phyloP scores from a whole-genome alignment of 1,140 invertebrate species.

The Drosophila arawakana region DNA sequence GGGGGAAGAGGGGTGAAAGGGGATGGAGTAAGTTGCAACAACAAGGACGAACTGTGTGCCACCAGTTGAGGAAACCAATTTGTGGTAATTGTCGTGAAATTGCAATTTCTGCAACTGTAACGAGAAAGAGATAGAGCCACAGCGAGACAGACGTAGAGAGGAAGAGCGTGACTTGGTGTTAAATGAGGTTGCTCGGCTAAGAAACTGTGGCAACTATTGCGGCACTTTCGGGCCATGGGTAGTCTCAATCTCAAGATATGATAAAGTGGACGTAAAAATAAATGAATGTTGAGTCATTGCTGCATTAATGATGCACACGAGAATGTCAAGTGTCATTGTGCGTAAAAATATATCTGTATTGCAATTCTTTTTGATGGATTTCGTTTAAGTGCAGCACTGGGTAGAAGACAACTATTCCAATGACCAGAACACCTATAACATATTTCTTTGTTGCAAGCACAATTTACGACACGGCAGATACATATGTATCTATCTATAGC shows the following conservation, averaged over 20 bases:
- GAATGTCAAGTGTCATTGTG: constrained; percentile 14
- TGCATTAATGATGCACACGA: constrained; percentile 34
- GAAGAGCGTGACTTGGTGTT: constrained; percentile 21
- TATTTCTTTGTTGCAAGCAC: constrained; percentile 17
- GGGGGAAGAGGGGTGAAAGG: constrained; percentile 8
- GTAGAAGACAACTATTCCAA: constrained; percentile 19
- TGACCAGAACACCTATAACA: constrained; percentile 11
- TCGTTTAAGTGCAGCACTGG: not conserved
- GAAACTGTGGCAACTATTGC: constrained; percentile 16
- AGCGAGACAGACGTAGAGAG: constrained; percentile 5
- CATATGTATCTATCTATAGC: constrained; percentile 35
- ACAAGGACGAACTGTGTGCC: constrained; percentile 56
- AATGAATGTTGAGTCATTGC: constrained; percentile 28
- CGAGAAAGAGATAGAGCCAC: constrained; percentile 37
- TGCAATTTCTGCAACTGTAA: constrained; percentile 81
- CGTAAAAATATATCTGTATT: constrained; percentile 1
- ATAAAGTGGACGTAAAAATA: constrained; percentile 35
- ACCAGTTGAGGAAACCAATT: constrained; percentile 81
- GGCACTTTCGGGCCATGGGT: not conserved
- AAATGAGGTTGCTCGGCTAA: constrained; percentile 34
- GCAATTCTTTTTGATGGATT: constrained; percentile 1
- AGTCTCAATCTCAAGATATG: constrained; percentile 21
- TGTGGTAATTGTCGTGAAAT: constrained; percentile 82
- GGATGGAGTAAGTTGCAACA: constrained; percentile 24
- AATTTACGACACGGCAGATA: constrained; percentile 64